These are phyloP conservation scores for Pseudochromis fuscus DNA, from an alignment of 2,797 vertebrate species.

Conservation along the genomic window DNA sequence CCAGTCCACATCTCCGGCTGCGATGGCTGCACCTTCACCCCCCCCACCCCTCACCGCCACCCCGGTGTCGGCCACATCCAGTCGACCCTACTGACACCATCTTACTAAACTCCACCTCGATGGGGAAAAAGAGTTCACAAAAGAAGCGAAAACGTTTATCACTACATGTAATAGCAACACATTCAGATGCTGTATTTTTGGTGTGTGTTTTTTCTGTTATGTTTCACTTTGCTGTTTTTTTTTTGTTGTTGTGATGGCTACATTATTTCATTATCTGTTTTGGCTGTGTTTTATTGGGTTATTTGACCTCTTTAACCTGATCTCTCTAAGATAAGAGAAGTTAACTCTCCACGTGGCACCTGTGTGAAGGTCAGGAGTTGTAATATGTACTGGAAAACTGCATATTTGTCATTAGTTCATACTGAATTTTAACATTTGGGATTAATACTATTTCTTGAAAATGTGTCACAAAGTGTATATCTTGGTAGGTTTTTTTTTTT, in stretches of 20 bases:
- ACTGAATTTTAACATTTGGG: constrained; percentile 84
- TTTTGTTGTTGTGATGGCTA: constrained; percentile 68
- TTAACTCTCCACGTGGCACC: constrained; percentile 54
- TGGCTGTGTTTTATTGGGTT: constrained; percentile 67
- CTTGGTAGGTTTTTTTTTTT: constrained; percentile 95
- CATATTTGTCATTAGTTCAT: constrained; percentile 84
- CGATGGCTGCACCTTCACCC: constrained; percentile 33
- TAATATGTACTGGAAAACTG: constrained; percentile 76
- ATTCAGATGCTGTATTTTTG: constrained; percentile 75
- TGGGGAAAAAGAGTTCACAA: constrained; percentile 18
- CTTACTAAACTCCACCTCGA: constrained; percentile 74
- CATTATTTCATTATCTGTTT: constrained; percentile 65
- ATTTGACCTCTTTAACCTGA: constrained; percentile 71
- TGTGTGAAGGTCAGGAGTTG: constrained; percentile 69
- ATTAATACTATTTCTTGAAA: constrained; percentile 86
- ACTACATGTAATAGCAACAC: constrained; percentile 68
- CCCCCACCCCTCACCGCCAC: constrained; percentile 9
- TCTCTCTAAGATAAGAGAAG: constrained; percentile 64
- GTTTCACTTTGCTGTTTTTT: constrained; percentile 66
- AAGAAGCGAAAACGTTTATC: constrained; percentile 56
- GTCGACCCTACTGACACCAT: constrained; percentile 49
- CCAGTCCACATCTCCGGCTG: constrained; percentile 56
- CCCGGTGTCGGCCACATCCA: constrained; percentile 45
- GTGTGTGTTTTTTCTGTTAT: constrained; percentile 49
- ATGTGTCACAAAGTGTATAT: constrained; percentile 89